A percentile compares a stretch with the other conserved stretches of the same genome.
phyloP scores from a whole-genome alignment of 2,888 invertebrate genomes.

The Nasonia oneida region DNA sequence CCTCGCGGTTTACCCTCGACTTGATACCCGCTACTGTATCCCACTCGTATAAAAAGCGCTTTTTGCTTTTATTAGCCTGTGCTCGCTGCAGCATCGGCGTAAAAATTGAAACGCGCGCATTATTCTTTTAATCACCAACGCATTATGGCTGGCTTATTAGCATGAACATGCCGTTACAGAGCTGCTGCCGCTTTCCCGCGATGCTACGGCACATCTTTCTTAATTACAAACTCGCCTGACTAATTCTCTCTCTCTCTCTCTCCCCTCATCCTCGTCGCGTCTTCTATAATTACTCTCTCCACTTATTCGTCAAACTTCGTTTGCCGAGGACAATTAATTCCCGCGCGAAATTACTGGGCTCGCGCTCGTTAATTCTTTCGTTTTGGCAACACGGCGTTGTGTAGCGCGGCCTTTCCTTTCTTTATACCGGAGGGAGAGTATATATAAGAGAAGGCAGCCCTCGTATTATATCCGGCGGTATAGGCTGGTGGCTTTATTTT shows the following conservation, averaged over 20 bases:
- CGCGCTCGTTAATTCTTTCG: slow-evolving; percentile 51
- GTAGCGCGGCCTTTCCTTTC: background rate
- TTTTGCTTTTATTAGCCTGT: background rate
- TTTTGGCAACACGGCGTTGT: background rate
- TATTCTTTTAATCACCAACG: background rate
- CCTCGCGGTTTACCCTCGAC: background rate
- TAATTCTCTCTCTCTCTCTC: slow-evolving; percentile 40
- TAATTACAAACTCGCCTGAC: slow-evolving; percentile 55
- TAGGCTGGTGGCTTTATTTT: background rate
- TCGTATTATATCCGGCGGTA: background rate
- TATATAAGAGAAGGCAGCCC: background rate
- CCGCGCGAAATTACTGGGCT: slow-evolving; percentile 49
- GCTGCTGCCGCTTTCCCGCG: background rate
- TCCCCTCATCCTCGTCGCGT: background rate
- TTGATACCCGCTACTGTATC: background rate
- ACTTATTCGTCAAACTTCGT: slow-evolving; percentile 52
- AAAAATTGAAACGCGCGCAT: slow-evolving; percentile 14
- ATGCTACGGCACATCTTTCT: slow-evolving; percentile 44
- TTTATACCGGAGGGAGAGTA: background rate
- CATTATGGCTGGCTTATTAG: slow-evolving; percentile 6
- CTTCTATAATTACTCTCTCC: slow-evolving; percentile 53
- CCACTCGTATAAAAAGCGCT: background rate
- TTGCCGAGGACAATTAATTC: slow-evolving; percentile 51
- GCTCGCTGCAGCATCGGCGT: background rate
- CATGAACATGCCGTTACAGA: background rate